Evolutionary conservation across 2,797 vertebrate genomes (phyloP).

Genomic region (Oreochromis mossambicus): DNA sequence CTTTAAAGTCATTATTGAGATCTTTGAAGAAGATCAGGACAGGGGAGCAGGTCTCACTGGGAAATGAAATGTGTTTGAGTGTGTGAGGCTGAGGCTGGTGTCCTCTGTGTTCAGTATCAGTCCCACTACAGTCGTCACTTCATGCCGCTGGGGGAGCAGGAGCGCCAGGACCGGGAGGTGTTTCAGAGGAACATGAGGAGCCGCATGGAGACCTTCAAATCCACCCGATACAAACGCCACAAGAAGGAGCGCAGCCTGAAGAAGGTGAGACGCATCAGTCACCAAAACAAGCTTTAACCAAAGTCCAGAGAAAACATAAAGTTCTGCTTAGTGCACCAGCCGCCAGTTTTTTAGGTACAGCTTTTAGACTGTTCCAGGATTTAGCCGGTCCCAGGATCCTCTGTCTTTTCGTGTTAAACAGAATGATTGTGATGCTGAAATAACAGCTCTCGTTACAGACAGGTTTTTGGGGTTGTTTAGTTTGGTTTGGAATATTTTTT

Average conservation of each 20-base stretch:
- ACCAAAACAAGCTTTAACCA: not conserved
- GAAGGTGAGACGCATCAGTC: slow-evolving; percentile 74
- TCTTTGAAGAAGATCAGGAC: not conserved
- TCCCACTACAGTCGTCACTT: slow-evolving; percentile 96
- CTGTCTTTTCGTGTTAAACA: accelerated
- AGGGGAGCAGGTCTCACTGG: accelerated
- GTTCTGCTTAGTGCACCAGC: not conserved
- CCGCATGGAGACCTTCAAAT: slow-evolving; percentile 92
- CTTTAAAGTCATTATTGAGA: not conserved
- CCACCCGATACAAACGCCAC: slow-evolving; percentile 87
- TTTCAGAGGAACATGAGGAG: slow-evolving; percentile 97
- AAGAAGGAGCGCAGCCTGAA: slow-evolving; percentile 88
- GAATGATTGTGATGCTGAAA: not conserved
- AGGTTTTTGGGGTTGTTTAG: accelerated
- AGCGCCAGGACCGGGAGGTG: slow-evolving; percentile 92
- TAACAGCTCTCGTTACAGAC: not conserved
- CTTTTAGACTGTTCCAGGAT: not conserved
- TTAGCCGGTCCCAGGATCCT: not conserved
- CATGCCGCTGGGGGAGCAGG: slow-evolving; percentile 87
- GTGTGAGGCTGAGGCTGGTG: accelerated
- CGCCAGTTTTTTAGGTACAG: not conserved
- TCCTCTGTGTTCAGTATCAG: slow-evolving; percentile 79
- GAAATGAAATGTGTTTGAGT: not conserved
- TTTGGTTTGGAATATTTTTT: not conserved
- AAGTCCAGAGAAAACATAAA: accelerated